phyloP scores from a whole-genome alignment of 1,140 invertebrate genomes.

The Procambarus virginalis region DNA sequence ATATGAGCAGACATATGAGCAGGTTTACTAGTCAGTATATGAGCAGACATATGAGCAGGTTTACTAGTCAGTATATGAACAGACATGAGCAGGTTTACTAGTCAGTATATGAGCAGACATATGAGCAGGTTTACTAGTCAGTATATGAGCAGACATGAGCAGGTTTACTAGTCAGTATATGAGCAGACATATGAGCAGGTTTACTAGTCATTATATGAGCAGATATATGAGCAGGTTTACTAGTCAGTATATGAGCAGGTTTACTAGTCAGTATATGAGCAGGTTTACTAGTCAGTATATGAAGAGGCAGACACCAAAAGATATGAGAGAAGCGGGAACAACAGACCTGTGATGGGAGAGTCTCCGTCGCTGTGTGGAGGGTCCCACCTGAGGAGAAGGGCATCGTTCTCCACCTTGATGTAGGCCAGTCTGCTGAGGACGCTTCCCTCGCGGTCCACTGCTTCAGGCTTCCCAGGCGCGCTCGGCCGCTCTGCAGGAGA shows the following conservation, averaged over 20 bases:
- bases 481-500: constrained; percentile 82
- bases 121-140: too few species aligned
- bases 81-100: too few species aligned
- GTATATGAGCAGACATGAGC: too few species aligned
- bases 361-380: constrained; percentile 89
- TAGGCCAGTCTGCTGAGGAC: constrained; percentile 68
- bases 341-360: constrained; percentile 84
- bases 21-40: too few species aligned
- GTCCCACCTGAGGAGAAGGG: constrained; percentile 84
- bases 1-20: too few species aligned
- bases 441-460: constrained; percentile 68
- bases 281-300: neutral
- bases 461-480: constrained; percentile 80
- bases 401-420: constrained; percentile 80
- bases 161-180: too few species aligned
- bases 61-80: too few species aligned
- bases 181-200: too few species aligned
- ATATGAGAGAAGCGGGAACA: neutral
- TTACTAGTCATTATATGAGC: too few species aligned
- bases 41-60: too few species aligned
- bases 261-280: neutral
- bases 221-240: too few species aligned
- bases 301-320: neutral
- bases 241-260: neutral
- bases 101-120: too few species aligned